Conservation (phyloP, 2,797 vertebrate species). For the Todus mexicanus region DNA sequence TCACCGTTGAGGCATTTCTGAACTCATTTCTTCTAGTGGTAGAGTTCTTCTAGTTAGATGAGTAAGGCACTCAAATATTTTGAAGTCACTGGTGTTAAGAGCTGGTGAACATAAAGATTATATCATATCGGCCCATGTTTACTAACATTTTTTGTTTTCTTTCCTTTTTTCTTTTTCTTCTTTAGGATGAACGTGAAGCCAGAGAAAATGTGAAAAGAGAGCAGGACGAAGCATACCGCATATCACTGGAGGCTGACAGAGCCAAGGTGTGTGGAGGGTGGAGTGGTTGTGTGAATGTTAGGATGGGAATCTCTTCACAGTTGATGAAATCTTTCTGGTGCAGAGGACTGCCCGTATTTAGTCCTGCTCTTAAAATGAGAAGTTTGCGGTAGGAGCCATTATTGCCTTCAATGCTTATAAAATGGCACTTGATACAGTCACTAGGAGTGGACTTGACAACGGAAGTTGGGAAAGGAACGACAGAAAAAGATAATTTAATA, state of each 20-base stretch:
- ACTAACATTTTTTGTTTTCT: background rate
- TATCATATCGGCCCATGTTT: background rate
- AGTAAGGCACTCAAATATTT: background rate
- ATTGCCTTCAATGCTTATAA: background rate
- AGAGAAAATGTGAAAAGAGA: slow-evolving; percentile 97
- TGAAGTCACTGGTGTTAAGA: background rate
- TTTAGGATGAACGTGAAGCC: slow-evolving; percentile 95
- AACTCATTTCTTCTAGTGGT: background rate
- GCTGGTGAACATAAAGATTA: background rate
- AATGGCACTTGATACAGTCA: background rate
- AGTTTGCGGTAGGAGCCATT: background rate
- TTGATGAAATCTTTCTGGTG: background rate
- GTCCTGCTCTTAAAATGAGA: background rate
- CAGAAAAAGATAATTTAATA: background rate
- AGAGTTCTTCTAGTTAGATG: no score
- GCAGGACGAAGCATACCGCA: slow-evolving; percentile 95
- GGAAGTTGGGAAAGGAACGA: background rate
- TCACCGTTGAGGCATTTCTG: background rate
- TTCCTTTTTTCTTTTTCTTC: background rate
- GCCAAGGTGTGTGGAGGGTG: slow-evolving; percentile 84
- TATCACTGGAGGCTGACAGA: slow-evolving; percentile 97
- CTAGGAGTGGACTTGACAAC: background rate
- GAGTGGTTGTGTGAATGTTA: background rate
- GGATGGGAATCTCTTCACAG: background rate
- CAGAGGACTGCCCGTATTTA: background rate